These are phyloP conservation scores for Brachionus rubens DNA, from an alignment of 1,140 invertebrate genomes.

Conservation along the genomic window DNA sequence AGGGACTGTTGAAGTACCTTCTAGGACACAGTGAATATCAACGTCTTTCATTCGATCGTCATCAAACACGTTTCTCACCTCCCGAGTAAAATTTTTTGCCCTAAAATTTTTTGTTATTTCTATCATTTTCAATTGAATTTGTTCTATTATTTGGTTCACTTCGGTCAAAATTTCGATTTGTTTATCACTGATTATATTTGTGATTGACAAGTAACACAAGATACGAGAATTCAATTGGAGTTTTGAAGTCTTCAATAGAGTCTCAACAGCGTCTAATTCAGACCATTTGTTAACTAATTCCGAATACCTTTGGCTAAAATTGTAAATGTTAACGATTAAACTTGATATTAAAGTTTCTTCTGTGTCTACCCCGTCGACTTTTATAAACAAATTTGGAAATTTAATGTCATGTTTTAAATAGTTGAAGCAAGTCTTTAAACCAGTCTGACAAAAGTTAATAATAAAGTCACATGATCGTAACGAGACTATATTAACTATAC, in stretches of 20 bases:
- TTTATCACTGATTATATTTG: slow-evolving; percentile 13
- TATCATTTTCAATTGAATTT: background rate
- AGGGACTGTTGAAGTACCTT: background rate
- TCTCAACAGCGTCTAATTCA: background rate
- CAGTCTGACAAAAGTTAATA: no score
- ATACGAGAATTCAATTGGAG: background rate
- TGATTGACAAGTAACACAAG: background rate
- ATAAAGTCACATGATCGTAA: no score
- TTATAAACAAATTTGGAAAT: no score
- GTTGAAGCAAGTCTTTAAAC: no score
- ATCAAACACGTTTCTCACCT: background rate
- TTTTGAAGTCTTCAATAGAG: background rate
- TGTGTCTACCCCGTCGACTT: no score
- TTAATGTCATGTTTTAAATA: no score
- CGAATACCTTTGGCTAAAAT: background rate
- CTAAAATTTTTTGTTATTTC: background rate
- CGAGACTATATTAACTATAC: no score
- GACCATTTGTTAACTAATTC: background rate
- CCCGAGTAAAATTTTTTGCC: background rate
- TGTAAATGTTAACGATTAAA: slow-evolving; percentile 22
- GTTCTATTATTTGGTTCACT: background rate
- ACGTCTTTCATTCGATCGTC: background rate
- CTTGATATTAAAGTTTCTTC: background rate
- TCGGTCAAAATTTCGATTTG: slow-evolving; percentile 9
- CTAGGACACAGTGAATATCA: background rate